A percentile compares a stretch with the other conserved stretches of the same genome.
phyloP scores from a whole-genome alignment of 2,888 invertebrate species.

The Maniola hyperantus region DNA sequence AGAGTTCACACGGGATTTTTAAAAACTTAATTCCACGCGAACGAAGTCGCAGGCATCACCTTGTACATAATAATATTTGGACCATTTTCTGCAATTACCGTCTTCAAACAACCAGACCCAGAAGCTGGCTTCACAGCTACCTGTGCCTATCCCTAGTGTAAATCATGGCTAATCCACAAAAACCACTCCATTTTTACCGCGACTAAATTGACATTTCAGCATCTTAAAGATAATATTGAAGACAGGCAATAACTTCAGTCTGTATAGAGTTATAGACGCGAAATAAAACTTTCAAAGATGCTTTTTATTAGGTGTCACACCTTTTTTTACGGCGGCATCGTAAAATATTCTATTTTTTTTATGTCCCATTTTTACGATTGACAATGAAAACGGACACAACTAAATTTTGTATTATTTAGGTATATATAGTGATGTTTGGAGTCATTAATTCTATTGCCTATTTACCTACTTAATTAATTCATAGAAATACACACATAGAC shows the following conservation, averaged over 20 bases:
- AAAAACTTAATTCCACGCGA: too few species aligned
- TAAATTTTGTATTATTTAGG: background rate
- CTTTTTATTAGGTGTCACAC: conserved; percentile 12
- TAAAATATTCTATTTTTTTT: conserved; percentile 13
- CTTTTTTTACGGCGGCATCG: conserved; percentile 7
- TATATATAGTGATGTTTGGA: background rate
- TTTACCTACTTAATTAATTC: background rate
- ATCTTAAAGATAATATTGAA: conserved; percentile 15
- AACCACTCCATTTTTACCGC: background rate
- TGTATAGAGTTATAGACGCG: conserved; percentile 4
- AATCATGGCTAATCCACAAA: background rate
- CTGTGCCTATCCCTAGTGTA: too few species aligned
- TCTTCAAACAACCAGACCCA: too few species aligned
- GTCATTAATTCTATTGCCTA: background rate
- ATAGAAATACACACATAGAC: too few species aligned
- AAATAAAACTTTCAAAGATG: conserved; percentile 10
- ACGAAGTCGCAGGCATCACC: too few species aligned
- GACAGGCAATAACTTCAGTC: conserved; percentile 10
- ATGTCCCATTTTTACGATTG: conserved; percentile 16
- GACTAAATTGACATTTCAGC: background rate
- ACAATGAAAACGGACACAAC: conserved; percentile 9
- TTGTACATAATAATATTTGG: too few species aligned
- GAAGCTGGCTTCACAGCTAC: too few species aligned
- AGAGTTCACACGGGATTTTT: too few species aligned
- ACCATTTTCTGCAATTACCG: too few species aligned